Base-by-base conservation (phyloP, 2,113 vertebrate species). In the Ivindomyrus marchei region DNA sequence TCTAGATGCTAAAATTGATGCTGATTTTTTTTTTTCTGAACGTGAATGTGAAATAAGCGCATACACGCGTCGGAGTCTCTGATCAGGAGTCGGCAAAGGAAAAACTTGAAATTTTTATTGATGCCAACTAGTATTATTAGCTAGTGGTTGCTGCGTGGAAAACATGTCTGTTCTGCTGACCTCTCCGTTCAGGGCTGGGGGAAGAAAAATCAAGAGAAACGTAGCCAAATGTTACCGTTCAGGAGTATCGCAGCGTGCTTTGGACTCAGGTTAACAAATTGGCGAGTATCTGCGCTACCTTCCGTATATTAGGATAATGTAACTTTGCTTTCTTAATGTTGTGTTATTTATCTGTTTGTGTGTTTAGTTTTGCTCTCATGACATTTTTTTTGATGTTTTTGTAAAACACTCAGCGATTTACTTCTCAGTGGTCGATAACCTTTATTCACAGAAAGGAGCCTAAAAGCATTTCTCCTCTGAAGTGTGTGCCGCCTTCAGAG, bases 191-290 rank as follows among this genome's bases (percentile, higher is more conserved):
- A 45, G 87, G 17, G 36, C 36, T 4, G 86, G 86, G 6, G 27
- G 36, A 19, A 53, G 62, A 66, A 27, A 77, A 53, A 77, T 21
- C 47, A 31, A n/a, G 46, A 88, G 58, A 15, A 31, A 90, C 85
- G n/a, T 90, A 90, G 80, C 66, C 89, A 88, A 90, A 87, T 89
- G 88, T 89, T 89, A 85, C 88, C 90, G 90, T 88, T 90, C 77
- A 89, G 90, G 88, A 92, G 90, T 91, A 90, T 92, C 91, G 91
- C 90, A 89, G 89, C 89, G 90, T 92, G 92, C 92, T 91, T 92
- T 88, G 92, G 92, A 93, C 92, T 93, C 92, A 92, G 92, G 92
- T 92, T 92, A 90, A 92, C 89, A 88, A 88, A 89, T 88, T 90
- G 89, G 92, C 92, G 90, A 90, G 89, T 89, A 91, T 91, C 89